A percentile compares a stretch with the other conserved stretches of the same genome.
Evolutionary conservation across 2,797 vertebrate species (phyloP).

Genomic region (Limnodromus scolopaceus): DNA sequence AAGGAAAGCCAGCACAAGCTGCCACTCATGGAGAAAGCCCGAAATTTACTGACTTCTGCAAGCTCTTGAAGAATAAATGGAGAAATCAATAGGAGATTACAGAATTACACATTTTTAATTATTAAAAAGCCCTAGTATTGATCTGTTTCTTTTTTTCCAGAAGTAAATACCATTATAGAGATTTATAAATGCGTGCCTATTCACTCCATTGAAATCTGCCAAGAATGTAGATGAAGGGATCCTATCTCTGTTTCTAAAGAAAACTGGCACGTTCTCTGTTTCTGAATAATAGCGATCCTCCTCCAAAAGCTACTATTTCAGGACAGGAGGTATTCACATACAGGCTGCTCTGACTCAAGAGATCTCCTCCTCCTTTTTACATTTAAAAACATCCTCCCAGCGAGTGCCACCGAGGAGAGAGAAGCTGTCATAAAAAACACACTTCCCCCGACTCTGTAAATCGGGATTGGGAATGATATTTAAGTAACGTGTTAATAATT

Average conservation of each 20-base stretch:
- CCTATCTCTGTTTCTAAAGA: not conserved
- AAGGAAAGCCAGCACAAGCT: conserved; percentile 12
- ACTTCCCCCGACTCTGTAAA: not conserved
- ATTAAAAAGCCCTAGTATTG: conserved; percentile 75
- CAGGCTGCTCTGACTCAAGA: not conserved
- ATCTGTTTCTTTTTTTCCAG: conserved; percentile 64
- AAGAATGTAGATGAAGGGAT: conserved; percentile 40
- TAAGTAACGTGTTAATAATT: not conserved
- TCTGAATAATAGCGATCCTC: not conserved
- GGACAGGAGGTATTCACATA: not conserved
- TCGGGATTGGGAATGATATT: not conserved
- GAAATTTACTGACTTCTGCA: conserved; percentile 39
- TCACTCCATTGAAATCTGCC: conserved; percentile 25
- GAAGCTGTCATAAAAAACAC: not conserved
- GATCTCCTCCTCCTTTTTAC: not conserved
- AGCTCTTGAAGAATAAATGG: conserved; percentile 55
- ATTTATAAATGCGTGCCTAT: conserved; percentile 49
- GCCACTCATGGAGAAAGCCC: conserved; percentile 34
- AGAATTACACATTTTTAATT: conserved; percentile 81
- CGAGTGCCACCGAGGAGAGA: not conserved
- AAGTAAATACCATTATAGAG: conserved; percentile 69
- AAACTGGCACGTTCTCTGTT: not conserved
- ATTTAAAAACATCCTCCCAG: not conserved
- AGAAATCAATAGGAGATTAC: conserved; percentile 69
- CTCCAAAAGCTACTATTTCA: not conserved